A percentile compares a stretch with the other conserved stretches of the same genome.
phyloP scores from a whole-genome alignment of 2,888 invertebrate species.

The Patella ulyssiponensis region DNA sequence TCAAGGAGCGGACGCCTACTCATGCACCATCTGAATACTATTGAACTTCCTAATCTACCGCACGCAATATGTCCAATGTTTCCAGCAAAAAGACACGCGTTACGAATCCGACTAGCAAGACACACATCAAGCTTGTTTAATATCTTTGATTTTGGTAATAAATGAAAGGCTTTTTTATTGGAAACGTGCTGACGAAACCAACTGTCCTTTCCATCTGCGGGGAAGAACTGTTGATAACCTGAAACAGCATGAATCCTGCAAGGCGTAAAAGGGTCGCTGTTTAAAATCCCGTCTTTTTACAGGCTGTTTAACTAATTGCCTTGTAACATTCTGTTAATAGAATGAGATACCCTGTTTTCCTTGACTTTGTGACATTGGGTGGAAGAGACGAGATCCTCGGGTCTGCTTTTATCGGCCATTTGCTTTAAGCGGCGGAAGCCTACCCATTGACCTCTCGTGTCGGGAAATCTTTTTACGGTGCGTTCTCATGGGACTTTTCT shows the following conservation, averaged over 20 bases:
- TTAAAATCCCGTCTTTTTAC: background rate
- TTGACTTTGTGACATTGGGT: conserved; percentile 1
- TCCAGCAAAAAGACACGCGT: conserved; percentile 7
- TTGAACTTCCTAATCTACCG: conserved; percentile 11
- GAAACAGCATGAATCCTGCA: background rate
- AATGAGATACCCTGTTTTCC: conserved; percentile 6
- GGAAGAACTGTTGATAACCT: background rate
- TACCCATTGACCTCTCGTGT: no score
- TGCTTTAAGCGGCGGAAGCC: no score
- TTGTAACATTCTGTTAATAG: conserved; percentile 8
- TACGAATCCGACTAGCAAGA: conserved; percentile 2
- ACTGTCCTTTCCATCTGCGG: background rate
- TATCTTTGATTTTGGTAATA: conserved; percentile 12
- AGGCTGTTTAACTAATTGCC: conserved; percentile 1
- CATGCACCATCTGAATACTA: conserved; percentile 4
- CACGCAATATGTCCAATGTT: conserved; percentile 13
- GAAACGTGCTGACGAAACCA: conserved; percentile 7
- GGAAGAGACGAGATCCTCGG: no score
- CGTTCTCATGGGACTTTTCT: no score
- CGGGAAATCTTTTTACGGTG: no score
- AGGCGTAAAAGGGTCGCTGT: conserved; percentile 4
- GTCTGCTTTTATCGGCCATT: no score
- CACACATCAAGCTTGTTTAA: background rate
- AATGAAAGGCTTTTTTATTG: conserved; percentile 10
- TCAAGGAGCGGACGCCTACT: conserved; percentile 12